These are phyloP conservation scores for Drosophila helvetica DNA, from an alignment of 2,888 invertebrate species.

Conservation along the genomic window DNA sequence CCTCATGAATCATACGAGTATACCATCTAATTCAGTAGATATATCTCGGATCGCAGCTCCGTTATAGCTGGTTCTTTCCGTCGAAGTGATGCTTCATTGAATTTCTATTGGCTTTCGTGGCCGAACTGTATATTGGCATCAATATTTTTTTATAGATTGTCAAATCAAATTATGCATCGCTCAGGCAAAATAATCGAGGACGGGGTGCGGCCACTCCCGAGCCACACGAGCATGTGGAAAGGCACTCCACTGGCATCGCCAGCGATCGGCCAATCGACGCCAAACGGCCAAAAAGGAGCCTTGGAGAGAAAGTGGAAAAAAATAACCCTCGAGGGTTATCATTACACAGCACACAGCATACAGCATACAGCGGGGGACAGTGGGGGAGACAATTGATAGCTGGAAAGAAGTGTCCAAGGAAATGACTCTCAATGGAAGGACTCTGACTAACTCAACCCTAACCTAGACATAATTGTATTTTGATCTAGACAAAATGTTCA, in stretches of 20 bases:
- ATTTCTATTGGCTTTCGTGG: slow-evolving; percentile 26
- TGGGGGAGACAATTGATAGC: neutral
- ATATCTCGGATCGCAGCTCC: no score
- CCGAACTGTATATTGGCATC: slow-evolving; percentile 19
- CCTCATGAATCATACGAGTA: no score
- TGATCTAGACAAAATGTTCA: no score
- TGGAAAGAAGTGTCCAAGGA: no score
- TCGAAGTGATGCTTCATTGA: neutral
- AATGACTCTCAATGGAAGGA: no score
- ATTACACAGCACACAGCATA: slow-evolving; percentile 42
- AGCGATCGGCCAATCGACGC: neutral
- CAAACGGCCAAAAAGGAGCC: slow-evolving; percentile 18
- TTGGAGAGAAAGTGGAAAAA: slow-evolving; percentile 58
- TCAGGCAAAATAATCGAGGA: slow-evolving; percentile 2
- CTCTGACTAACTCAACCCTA: no score
- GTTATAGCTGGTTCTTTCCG: neutral
- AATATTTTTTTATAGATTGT: slow-evolving; percentile 36
- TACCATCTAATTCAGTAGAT: no score
- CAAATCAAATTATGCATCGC: slow-evolving; percentile 20
- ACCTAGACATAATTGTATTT: no score
- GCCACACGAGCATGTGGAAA: neutral
- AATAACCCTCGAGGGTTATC: slow-evolving; percentile 54
- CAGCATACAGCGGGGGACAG: neutral
- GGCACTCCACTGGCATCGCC: neutral
- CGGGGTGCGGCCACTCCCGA: slow-evolving; percentile 1